Evolutionary conservation across 2,113 vertebrate species (phyloP), one percentile per base, ranked within the genome.

Genomic region (Dendrocopos noguchii): DNA sequence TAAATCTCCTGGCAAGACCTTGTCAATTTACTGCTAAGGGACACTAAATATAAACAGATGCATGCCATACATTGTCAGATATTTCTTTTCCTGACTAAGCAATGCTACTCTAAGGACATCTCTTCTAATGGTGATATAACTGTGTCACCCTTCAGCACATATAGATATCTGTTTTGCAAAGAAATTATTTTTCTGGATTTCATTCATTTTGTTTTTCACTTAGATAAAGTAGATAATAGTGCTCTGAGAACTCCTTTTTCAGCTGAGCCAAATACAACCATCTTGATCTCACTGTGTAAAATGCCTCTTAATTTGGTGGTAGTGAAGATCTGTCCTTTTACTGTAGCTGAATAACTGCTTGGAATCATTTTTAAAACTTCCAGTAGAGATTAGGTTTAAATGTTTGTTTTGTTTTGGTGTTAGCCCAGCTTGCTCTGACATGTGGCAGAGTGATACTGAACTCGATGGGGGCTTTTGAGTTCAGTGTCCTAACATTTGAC

Each of bases 51-150:
- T 72, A 80, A 89, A 72, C 53, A 87, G 31, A 84, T 83, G 44
- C 3, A 1, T 65, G 50, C 61, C 57, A 28, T 56, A 15, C 10
- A 7, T 66, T 46, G 25, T 83, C 55, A 56, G 46, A 50, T 73
- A 68, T 39, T 80, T 64, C 47, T 88, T 60, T 79, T 84, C 31
- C 34, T 66, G 47, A 55, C n/a, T 79, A 74, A 81, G 22, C 36
- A 87, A 5, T 39, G 34, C 34, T 50, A 57, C 75, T 44, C 61
- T 80, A 63, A 88, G 42, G 55, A 79, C 39, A 53, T 46, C 3
- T 72, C 10, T 80, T 73, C 73, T 90, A 91, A 90, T 39, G 31
- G 61, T 81, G 77, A 57, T 76, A 83, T 87, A 95, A 89, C 24
- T 36, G 28, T 77, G 22, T 59, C 93, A 90, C 61, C 50, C 42